A percentile compares a stretch with the other conserved stretches of the same genome.
phyloP scores from a whole-genome alignment of 1,140 invertebrate genomes.

The Drosophila novamexicana region DNA sequence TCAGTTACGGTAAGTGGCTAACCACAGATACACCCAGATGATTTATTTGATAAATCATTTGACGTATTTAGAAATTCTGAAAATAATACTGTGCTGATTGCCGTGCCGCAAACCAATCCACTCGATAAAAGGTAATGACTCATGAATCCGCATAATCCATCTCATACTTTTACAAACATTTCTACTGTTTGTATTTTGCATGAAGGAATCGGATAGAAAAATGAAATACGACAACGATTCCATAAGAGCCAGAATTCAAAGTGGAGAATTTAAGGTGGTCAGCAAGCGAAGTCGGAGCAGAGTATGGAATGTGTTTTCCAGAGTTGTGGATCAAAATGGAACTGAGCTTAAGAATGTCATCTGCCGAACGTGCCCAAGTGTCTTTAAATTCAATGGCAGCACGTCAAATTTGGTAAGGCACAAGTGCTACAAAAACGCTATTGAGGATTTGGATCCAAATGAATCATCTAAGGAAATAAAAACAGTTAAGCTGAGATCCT shows the following conservation, averaged over 20 bases:
- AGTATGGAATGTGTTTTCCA: conserved; percentile 37
- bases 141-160: background rate
- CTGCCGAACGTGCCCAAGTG: conserved; percentile 29
- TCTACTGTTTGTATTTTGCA: background rate
- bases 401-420: conserved; percentile 30
- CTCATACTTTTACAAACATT: background rate
- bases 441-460: background rate
- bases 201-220: background rate
- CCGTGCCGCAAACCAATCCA: background rate
- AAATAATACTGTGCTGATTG: background rate
- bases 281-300: conserved; percentile 29
- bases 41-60: background rate
- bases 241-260: conserved; percentile 17
- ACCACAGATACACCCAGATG: background rate
- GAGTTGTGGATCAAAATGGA: conserved; percentile 23
- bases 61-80: background rate
- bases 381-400: conserved; percentile 23
- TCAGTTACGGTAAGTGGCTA: too few species aligned
- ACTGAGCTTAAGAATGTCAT: conserved; percentile 9
- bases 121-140: background rate
- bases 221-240: conserved; percentile 18
- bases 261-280: conserved; percentile 13
- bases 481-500: background rate
- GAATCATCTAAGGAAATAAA: background rate
- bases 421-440: conserved; percentile 29